phyloP scores from a whole-genome alignment of 2,797 vertebrate species.

The Poecilia wingei region DNA sequence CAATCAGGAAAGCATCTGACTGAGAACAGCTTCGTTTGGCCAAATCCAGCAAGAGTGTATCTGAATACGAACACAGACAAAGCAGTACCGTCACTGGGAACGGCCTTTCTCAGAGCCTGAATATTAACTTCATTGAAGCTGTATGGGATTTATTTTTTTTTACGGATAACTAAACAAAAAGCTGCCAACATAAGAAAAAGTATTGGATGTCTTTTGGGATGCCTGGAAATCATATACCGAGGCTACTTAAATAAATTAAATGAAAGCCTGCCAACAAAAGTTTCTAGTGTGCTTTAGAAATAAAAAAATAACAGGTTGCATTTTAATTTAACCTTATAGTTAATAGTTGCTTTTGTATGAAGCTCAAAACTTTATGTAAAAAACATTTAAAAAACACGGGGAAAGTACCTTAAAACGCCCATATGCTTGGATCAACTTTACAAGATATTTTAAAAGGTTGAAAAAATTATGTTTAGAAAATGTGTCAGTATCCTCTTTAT shows the following conservation, averaged over 20 bases:
- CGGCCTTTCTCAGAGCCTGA: neutral
- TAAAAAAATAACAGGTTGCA: neutral
- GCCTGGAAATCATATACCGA: neutral
- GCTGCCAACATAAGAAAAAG: neutral
- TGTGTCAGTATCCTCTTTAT: neutral
- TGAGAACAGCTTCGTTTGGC: neutral
- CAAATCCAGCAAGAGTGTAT: neutral
- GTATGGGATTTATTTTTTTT: neutral
- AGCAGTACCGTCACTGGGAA: neutral
- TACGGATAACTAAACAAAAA: neutral
- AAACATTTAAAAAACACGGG: neutral
- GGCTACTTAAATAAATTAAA: slow-evolving; percentile 2
- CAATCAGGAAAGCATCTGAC: neutral
- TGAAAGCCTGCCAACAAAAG: neutral
- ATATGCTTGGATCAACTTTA: neutral
- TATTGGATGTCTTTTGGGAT: neutral
- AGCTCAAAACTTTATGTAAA: neutral
- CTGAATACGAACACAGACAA: neutral
- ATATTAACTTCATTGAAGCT: neutral
- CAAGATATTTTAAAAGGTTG: neutral
- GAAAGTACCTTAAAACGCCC: neutral
- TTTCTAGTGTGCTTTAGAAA: neutral
- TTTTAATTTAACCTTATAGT: neutral
- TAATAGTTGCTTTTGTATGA: neutral
- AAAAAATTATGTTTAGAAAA: neutral